A percentile compares a stretch with the other conserved stretches of the same genome.
phyloP scores from a whole-genome alignment of 1,140 invertebrate genomes.

The Heliconius nattereri region DNA sequence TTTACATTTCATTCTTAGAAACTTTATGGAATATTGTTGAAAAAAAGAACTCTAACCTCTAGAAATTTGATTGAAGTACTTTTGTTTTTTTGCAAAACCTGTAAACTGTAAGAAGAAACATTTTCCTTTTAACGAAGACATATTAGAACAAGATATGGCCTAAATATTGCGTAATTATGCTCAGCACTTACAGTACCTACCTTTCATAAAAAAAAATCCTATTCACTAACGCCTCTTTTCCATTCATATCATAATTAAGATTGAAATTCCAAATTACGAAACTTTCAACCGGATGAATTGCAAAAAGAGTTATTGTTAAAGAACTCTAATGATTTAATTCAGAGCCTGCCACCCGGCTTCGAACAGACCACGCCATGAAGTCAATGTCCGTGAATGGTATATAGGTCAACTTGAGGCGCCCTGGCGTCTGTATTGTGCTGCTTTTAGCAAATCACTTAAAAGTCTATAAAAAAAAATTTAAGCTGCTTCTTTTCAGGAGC shows the following conservation, averaged over 20 bases:
- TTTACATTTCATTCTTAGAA: conserved; percentile 13
- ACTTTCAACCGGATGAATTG: conserved; percentile 31
- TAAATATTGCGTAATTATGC: not conserved
- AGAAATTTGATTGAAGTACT: not conserved
- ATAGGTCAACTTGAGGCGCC: conserved; percentile 76
- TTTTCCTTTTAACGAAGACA: not conserved
- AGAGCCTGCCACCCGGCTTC: conserved; percentile 36
- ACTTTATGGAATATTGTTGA: not conserved
- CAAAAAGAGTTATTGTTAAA: conserved; percentile 33
- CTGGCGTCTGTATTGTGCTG: conserved; percentile 66
- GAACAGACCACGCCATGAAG: conserved; percentile 56
- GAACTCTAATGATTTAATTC: conserved; percentile 39
- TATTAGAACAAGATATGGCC: conserved; percentile 1
- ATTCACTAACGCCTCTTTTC: not conserved
- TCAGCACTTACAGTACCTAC: not conserved
- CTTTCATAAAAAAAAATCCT: not conserved
- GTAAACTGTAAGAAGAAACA: not conserved
- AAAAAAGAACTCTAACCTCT: not conserved
- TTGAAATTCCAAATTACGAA: conserved; percentile 28
- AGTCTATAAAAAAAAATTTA: conserved; percentile 49
- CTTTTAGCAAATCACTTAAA: conserved; percentile 55
- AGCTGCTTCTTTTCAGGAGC: conserved; percentile 48
- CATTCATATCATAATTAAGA: conserved; percentile 23
- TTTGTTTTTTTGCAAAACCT: not conserved
- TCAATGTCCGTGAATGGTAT: conserved; percentile 71